Evolutionary conservation across 2,113 vertebrate species (phyloP).

Genomic region (Malurus alboscapulatus): DNA sequence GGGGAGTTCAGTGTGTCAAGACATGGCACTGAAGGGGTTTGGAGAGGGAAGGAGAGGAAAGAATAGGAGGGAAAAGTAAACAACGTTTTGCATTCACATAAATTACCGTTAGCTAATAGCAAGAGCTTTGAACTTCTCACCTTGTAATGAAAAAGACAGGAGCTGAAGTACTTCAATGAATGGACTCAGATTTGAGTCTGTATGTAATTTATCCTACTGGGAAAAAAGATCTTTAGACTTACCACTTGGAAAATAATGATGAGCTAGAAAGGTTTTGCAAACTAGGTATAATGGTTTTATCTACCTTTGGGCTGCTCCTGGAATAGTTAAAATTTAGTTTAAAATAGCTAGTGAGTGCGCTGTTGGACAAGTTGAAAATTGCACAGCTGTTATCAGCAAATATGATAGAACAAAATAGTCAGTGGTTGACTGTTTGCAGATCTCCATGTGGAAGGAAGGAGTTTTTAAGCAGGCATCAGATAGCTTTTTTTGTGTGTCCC

Average conservation of each 20-base stretch:
- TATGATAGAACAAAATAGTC: not conserved
- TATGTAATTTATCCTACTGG: not conserved
- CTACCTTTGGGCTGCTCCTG: not conserved
- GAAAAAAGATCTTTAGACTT: not conserved
- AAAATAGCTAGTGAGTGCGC: not conserved
- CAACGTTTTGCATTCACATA: not conserved
- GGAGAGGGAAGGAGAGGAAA: not conserved
- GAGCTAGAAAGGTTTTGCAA: not conserved
- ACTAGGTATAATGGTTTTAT: not conserved
- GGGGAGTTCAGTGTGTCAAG: slow-evolving; percentile 54
- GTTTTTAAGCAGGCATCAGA: not conserved
- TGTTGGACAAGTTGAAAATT: not conserved
- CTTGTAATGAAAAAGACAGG: not conserved
- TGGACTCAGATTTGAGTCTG: not conserved
- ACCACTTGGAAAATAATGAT: not conserved
- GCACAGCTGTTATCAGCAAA: not conserved
- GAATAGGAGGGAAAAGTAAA: not conserved
- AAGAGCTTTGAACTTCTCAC: not conserved
- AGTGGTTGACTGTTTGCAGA: not conserved
- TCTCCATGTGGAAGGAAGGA: not conserved
- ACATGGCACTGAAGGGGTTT: slow-evolving; percentile 1
- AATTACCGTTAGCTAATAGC: not conserved
- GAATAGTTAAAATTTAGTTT: not conserved
- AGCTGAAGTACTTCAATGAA: not conserved
- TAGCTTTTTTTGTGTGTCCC: not conserved